These are phyloP conservation scores for Bovichtus diacanthus DNA, from an alignment of 2,797 vertebrate genomes.

Conservation along the genomic window DNA sequence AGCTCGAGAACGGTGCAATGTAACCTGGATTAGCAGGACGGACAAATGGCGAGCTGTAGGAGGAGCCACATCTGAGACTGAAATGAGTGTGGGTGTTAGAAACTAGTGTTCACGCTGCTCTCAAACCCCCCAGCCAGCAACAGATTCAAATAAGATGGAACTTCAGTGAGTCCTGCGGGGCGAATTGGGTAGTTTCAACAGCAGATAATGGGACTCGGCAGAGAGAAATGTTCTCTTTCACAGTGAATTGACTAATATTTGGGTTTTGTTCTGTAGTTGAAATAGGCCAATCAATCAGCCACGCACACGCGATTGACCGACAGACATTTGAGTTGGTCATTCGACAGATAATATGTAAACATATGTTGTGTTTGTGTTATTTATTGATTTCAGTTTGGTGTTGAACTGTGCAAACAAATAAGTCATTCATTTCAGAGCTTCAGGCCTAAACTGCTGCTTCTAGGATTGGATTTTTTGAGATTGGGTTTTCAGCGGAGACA, in stretches of 20 bases:
- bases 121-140: background rate
- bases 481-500: background rate
- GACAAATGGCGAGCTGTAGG: conserved; percentile 20
- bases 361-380: background rate
- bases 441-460: background rate
- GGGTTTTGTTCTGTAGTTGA: background rate
- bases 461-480: background rate
- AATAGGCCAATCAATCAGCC: conserved; percentile 15
- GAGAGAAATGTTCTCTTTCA: conserved; percentile 1
- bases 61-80: conserved; percentile 16
- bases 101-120: background rate
- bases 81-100: conserved; percentile 11
- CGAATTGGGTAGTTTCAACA: background rate
- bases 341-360: background rate
- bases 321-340: conserved; percentile 17
- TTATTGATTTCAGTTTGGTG: conserved; percentile 10
- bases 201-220: conserved; percentile 23
- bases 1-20: conserved; percentile 8
- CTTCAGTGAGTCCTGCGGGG: background rate
- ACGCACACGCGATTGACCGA: background rate
- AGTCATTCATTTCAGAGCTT: background rate
- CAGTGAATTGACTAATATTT: background rate
- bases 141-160: conserved; percentile 44
- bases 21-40: conserved; percentile 61
- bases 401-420: conserved; percentile 12